phyloP scores from a whole-genome alignment of 1,140 invertebrate genomes.

The Calosoma granatense region DNA sequence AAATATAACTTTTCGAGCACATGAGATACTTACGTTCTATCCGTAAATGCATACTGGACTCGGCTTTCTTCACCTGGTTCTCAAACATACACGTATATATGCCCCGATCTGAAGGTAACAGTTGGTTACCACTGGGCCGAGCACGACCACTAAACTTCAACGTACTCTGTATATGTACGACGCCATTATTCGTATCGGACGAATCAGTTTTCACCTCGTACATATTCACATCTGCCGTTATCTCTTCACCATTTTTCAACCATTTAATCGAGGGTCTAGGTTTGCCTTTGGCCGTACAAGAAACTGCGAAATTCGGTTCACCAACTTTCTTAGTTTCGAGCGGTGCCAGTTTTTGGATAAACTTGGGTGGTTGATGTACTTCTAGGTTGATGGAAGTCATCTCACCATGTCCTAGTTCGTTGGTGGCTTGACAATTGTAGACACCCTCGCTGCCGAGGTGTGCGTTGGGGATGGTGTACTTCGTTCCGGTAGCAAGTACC shows the following conservation, averaged over 20 bases:
- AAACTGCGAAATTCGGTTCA: slow-evolving; percentile 67
- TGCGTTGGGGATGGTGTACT: slow-evolving; percentile 75
- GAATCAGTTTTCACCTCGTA: slow-evolving; percentile 72
- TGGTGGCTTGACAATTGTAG: slow-evolving; percentile 81
- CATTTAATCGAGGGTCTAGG: slow-evolving; percentile 73
- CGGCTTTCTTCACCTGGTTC: slow-evolving; percentile 77
- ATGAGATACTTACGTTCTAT: slow-evolving; percentile 79
- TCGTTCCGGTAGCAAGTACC: slow-evolving; percentile 61
- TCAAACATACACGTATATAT: slow-evolving; percentile 80
- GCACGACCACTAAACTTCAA: slow-evolving; percentile 68
- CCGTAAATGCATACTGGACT: slow-evolving; percentile 78
- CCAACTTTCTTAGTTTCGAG: slow-evolving; percentile 70
- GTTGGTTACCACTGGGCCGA: slow-evolving; percentile 59
- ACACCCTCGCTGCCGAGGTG: slow-evolving; percentile 75
- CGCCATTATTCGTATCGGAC: slow-evolving; percentile 60
- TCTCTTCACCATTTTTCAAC: slow-evolving; percentile 75
- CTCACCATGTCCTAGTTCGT: slow-evolving; percentile 77
- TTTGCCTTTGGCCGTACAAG: slow-evolving; percentile 78
- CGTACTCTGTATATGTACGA: slow-evolving; percentile 74
- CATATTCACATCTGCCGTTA: slow-evolving; percentile 59
- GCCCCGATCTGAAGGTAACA: slow-evolving; percentile 74
- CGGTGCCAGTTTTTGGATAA: slow-evolving; percentile 72
- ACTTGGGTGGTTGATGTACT: slow-evolving; percentile 77
- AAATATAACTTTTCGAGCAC: too few relatives aligned
- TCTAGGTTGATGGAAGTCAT: slow-evolving; percentile 70